phyloP scores from a whole-genome alignment of 2,888 invertebrate genomes.

The Xestia ashworthii region DNA sequence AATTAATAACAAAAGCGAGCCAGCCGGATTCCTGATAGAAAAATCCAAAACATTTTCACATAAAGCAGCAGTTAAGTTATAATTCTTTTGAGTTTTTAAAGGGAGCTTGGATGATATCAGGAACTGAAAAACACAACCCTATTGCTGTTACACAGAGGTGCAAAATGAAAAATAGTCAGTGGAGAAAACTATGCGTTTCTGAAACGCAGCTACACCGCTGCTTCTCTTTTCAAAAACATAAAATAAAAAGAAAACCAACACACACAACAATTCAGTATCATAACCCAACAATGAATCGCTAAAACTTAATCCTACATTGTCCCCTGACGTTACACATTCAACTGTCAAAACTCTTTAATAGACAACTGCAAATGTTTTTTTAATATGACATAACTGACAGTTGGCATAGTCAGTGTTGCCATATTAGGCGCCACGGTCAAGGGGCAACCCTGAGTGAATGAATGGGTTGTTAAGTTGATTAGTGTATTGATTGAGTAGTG shows the following conservation, averaged over 20 bases:
- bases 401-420: slow-evolving; percentile 46
- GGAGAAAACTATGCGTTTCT: no score
- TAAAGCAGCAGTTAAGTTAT: no score
- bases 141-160: no score
- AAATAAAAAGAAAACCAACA: background rate
- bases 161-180: no score
- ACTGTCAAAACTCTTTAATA: slow-evolving; percentile 46
- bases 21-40: background rate
- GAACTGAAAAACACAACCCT: no score
- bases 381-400: slow-evolving; percentile 58
- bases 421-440: slow-evolving; percentile 55
- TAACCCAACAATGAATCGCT: slow-evolving; percentile 11
- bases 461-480: slow-evolving; percentile 57
- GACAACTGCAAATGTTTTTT: slow-evolving; percentile 34
- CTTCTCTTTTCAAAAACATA: background rate
- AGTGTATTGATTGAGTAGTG: slow-evolving; percentile 45
- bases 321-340: slow-evolving; percentile 24
- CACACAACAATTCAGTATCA: background rate
- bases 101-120: no score
- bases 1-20: no score
- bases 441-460: slow-evolving; percentile 48
- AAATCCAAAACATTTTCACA: background rate
- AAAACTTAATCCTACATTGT: slow-evolving; percentile 17
- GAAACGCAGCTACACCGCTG: background rate
- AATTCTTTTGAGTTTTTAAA: no score